Percentiles rank a stretch among this genome's conserved stretches.
phyloP scores from a whole-genome alignment of 2,888 invertebrate genomes.

The Chrysina gloriosa region DNA sequence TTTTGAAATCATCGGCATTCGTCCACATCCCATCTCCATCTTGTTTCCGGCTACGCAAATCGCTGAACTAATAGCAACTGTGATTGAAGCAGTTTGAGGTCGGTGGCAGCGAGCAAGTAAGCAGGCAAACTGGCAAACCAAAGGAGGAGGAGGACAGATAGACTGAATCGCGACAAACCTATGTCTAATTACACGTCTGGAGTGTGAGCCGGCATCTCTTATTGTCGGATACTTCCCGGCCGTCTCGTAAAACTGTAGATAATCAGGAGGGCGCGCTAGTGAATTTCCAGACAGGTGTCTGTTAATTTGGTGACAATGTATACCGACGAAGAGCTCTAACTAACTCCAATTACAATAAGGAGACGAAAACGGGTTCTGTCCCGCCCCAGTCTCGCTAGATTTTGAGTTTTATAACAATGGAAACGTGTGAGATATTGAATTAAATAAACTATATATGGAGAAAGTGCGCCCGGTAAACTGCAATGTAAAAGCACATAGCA shows the following conservation, averaged over 20 bases:
- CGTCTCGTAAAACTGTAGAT: slow-evolving; percentile 71
- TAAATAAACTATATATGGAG: not conserved
- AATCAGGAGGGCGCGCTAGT: slow-evolving; percentile 67
- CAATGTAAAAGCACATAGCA: too few relatives aligned
- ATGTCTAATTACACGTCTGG: slow-evolving; percentile 57
- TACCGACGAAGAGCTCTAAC: slow-evolving; percentile 57
- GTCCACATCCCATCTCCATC: not conserved
- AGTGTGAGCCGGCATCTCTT: slow-evolving; percentile 33
- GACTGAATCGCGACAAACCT: slow-evolving; percentile 57
- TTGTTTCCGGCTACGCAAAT: slow-evolving; percentile 22
- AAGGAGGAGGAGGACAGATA: slow-evolving; percentile 44
- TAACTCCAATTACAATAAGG: slow-evolving; percentile 49
- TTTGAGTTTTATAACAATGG: slow-evolving; percentile 29
- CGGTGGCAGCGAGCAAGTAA: slow-evolving; percentile 21
- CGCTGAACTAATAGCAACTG: slow-evolving; percentile 25
- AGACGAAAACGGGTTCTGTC: slow-evolving; percentile 24
- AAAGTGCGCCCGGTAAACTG: not conserved
- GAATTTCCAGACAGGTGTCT: slow-evolving; percentile 60
- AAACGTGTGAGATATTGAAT: not conserved
- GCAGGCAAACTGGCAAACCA: slow-evolving; percentile 15
- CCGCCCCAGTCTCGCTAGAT: slow-evolving; percentile 24
- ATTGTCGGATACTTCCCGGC: slow-evolving; percentile 54
- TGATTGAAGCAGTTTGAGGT: slow-evolving; percentile 35
- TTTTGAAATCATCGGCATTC: not conserved
- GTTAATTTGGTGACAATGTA: slow-evolving; percentile 62